phyloP scores from a whole-genome alignment of 1,140 invertebrate species.

The Drosophila bipectinata region DNA sequence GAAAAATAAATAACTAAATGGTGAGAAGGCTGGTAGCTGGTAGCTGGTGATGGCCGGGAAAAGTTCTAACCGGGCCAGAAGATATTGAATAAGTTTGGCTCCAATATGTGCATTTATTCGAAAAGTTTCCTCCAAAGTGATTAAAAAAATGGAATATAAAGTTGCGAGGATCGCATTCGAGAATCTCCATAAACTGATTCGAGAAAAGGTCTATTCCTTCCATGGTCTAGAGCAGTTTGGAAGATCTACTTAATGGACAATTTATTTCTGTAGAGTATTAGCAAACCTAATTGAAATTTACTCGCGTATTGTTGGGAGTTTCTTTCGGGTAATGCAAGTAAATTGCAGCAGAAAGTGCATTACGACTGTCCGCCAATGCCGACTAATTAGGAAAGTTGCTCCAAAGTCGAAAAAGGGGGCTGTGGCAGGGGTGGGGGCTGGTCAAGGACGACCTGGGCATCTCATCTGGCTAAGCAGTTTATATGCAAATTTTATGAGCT shows the following conservation, averaged over 20 bases:
- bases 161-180: background rate
- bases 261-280: too few species aligned
- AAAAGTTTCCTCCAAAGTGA: constrained; percentile 7
- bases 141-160: background rate
- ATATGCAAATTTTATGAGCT: constrained; percentile 66
- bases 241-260: too few species aligned
- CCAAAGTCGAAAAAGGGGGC: background rate
- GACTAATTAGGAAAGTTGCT: constrained; percentile 41
- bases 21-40: background rate
- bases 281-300: constrained; percentile 12
- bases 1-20: constrained; percentile 29
- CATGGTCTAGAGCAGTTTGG: too few species aligned
- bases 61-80: constrained; percentile 1
- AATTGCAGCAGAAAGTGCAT: constrained; percentile 35
- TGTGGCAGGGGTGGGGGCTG: constrained; percentile 4
- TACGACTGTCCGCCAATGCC: constrained; percentile 17
- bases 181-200: background rate
- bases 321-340: constrained; percentile 14
- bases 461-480: constrained; percentile 51
- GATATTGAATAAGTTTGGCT: constrained; percentile 40
- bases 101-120: constrained; percentile 26
- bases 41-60: background rate
- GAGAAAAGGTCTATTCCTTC: too few species aligned
- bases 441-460: constrained; percentile 26
- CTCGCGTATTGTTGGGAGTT: background rate